A percentile compares a stretch with the other conserved stretches of the same genome.
Conservation (phyloP, 2,797 vertebrate genomes). For the Masticophis lateralis region DNA sequence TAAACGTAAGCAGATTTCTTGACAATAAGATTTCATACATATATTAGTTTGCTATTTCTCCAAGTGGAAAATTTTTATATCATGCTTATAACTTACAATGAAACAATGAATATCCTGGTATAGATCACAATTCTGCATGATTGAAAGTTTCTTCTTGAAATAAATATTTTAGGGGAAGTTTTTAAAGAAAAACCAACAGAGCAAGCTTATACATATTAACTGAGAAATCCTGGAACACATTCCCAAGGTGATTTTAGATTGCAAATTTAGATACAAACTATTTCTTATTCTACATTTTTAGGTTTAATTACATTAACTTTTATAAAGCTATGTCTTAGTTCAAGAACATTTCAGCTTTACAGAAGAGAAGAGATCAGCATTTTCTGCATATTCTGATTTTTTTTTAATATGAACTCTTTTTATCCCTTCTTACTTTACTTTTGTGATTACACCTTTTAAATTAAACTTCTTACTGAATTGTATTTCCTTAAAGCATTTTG, state of each 20-base stretch:
- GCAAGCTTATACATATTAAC: background rate
- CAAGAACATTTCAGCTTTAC: background rate
- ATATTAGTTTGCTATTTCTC: background rate
- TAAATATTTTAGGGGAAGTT: conserved; percentile 4
- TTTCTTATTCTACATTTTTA: background rate
- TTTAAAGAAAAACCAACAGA: background rate
- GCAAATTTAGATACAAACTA: background rate
- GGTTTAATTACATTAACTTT: background rate
- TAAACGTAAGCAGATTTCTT: background rate
- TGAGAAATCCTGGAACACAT: background rate
- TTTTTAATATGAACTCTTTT: background rate
- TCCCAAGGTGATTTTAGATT: background rate
- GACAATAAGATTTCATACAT: background rate
- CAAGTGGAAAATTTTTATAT: conserved; percentile 1
- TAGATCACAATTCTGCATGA: background rate
- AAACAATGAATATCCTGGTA: background rate
- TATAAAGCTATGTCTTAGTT: background rate
- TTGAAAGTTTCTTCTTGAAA: background rate
- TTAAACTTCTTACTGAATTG: background rate
- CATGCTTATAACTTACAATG: background rate
- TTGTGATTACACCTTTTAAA: background rate
- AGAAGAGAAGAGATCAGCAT: background rate
- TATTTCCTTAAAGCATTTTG: background rate
- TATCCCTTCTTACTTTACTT: background rate
- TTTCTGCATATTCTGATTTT: background rate